phyloP scores from a whole-genome alignment of 2,888 invertebrate genomes.

The Esperia sulphurella region DNA sequence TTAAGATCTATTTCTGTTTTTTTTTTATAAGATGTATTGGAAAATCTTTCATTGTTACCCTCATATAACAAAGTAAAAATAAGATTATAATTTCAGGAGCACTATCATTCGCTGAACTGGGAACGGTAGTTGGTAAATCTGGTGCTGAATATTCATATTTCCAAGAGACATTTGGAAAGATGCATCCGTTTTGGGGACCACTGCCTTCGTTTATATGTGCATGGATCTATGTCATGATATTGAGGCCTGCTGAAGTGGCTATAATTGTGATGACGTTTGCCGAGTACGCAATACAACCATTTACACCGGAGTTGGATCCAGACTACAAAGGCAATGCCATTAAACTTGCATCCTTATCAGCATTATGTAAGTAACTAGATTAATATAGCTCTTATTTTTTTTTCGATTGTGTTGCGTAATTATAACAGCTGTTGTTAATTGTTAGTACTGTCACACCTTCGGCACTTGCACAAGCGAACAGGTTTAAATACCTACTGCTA shows the following conservation, averaged over 20 bases:
- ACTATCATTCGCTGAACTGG: conserved; percentile 88
- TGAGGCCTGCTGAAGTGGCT: conserved; percentile 88
- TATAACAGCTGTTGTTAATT: no score
- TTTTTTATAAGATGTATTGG: no score
- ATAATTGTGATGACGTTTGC: conserved; percentile 88
- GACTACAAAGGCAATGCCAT: conserved; percentile 71
- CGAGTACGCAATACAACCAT: conserved; percentile 85
- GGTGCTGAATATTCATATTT: conserved; percentile 92
- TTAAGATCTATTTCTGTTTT: no score
- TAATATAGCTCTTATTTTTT: no score
- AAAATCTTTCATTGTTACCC: neutral
- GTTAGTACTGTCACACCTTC: no score
- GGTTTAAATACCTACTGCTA: no score
- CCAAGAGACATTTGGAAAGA: conserved; percentile 84
- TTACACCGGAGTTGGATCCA: conserved; percentile 62
- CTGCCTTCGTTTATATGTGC: conserved; percentile 87
- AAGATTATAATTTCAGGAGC: conserved; percentile 83
- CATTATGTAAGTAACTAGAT: conserved; percentile 74
- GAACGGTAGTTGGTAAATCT: conserved; percentile 87
- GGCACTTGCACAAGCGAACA: no score
- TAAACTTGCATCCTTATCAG: conserved; percentile 81
- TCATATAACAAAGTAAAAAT: neutral
- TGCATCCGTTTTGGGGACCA: conserved; percentile 84
- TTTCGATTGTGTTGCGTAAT: no score
- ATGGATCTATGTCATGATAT: conserved; percentile 87